Evolutionary conservation across 2,888 invertebrate genomes (phyloP).

Genomic region (Pemphredon lugubris): DNA sequence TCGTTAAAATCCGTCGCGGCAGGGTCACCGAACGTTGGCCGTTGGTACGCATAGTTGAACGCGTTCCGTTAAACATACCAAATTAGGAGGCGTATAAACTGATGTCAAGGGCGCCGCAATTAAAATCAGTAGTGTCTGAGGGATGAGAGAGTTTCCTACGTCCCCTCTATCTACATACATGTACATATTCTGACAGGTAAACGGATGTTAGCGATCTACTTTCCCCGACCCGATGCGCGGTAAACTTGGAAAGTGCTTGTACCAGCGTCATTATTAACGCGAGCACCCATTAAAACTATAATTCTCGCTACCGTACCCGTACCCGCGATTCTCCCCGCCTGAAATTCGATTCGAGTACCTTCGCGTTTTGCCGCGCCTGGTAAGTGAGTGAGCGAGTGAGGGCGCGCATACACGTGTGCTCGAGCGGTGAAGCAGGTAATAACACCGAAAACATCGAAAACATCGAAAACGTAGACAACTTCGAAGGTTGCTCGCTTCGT

Average conservation of each 20-base stretch:
- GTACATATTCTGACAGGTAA: conserved; percentile 21
- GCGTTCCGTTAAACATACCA: neutral
- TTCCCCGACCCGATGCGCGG: conserved; percentile 31
- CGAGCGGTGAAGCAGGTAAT: conserved; percentile 11
- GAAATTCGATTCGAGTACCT: conserved; percentile 33
- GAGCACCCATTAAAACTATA: conserved; percentile 52
- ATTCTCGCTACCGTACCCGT: conserved; percentile 14
- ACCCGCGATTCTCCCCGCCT: conserved; percentile 37
- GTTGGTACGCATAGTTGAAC: neutral
- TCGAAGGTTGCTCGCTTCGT: neutral
- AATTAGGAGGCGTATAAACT: conserved; percentile 11
- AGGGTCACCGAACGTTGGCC: no score
- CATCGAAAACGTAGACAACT: conserved; percentile 6
- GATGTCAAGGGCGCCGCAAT: conserved; percentile 14
- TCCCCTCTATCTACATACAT: neutral
- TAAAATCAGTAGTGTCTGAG: conserved; percentile 23
- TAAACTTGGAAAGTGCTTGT: conserved; percentile 61
- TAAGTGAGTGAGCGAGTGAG: no score
- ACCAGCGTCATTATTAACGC: conserved; percentile 63
- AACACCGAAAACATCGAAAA: conserved; percentile 21
- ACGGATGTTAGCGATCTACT: conserved; percentile 38
- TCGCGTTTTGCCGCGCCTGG: conserved; percentile 21
- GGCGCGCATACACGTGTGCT: conserved; percentile 18
- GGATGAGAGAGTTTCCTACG: conserved; percentile 3
- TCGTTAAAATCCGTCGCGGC: no score